phyloP scores from a whole-genome alignment of 2,797 vertebrate genomes.

The Melanotaenia parkinsoni region DNA sequence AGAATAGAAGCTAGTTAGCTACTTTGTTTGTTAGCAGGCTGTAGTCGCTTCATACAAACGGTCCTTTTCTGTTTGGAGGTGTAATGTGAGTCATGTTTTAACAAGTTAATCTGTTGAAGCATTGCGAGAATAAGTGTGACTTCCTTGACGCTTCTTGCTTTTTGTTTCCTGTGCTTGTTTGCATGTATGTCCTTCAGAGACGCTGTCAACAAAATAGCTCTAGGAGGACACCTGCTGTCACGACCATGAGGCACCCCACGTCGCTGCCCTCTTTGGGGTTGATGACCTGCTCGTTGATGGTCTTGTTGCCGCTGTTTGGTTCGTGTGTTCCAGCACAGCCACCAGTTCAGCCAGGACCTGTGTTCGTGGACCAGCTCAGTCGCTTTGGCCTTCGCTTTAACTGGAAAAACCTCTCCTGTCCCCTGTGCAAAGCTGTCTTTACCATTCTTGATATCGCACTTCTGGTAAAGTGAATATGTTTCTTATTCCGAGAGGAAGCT shows the following conservation, averaged over 20 bases:
- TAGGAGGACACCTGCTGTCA: slow-evolving; percentile 11
- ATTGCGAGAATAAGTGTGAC: background rate
- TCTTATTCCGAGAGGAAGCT: background rate
- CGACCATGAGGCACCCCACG: slow-evolving; percentile 42
- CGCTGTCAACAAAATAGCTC: background rate
- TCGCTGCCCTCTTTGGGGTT: background rate
- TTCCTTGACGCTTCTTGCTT: slow-evolving; percentile 8
- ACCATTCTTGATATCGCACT: slow-evolving; percentile 80
- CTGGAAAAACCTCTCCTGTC: slow-evolving; percentile 81
- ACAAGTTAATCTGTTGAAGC: background rate
- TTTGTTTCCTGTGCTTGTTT: background rate
- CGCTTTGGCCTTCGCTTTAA: slow-evolving; percentile 50
- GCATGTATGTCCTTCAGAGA: background rate
- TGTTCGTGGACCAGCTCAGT: slow-evolving; percentile 39
- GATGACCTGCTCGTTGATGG: slow-evolving; percentile 28
- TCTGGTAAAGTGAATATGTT: slow-evolving; percentile 70
- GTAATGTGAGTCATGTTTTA: background rate
- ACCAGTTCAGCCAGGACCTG: background rate
- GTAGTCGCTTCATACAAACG: background rate
- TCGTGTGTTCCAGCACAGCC: slow-evolving; percentile 51
- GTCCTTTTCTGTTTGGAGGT: background rate
- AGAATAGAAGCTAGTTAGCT: slow-evolving; percentile 21
- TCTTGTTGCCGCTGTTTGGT: slow-evolving; percentile 31
- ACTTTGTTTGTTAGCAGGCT: background rate
- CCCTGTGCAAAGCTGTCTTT: slow-evolving; percentile 78